Evolutionary conservation across 2,888 invertebrate genomes (phyloP), one percentile per base, ranked within the genome.

Genomic region (Lathronympha strigana): DNA sequence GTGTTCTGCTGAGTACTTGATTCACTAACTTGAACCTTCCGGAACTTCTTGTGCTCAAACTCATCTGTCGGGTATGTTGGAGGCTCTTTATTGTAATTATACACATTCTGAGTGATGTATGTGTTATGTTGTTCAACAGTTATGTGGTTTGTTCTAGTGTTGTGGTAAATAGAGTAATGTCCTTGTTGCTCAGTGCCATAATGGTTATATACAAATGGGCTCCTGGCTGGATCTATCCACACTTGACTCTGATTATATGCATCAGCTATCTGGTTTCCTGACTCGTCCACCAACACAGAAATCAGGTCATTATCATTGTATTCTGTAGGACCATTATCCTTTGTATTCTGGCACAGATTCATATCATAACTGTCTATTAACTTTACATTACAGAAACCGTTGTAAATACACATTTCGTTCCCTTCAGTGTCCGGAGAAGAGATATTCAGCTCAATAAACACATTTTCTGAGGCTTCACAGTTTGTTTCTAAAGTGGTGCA

Each of bases 141-240:
- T 9, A 88, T 81, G 6, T 78, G 78, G 15, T 73, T 78, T 0
- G 79, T 69, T 36, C 73, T 74, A 0, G 75, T 72, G 50, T 84
- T 78, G 11, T 83, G 82, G 36, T 74, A 74, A 1, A 85, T 73
- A 0, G 84, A 79, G 58, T 79, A 85, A 4, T 73, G 69, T 38
- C 81, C 81, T 25, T 81, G 76, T 0, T 76, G 69, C 28, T 75
- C 76, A 0, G 72, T 69, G 8, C 84, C 79, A 71, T 80, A 87
- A 33, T 75, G 76, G 53, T 88, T 90, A 63, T 89, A 89, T 0
- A 88, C 86, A 70, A 77, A 84, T 0, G 90, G 90, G 60, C 88
- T 90, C 28, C 83, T 75, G 0, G 78, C 74, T 0, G 89, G 88
- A 49, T 90, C 90, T 36, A 89, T 90, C 90, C 90, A 89, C 0